Evolutionary conservation across 2,888 invertebrate species (phyloP).

Genomic region (Standfussiana lucernea): DNA sequence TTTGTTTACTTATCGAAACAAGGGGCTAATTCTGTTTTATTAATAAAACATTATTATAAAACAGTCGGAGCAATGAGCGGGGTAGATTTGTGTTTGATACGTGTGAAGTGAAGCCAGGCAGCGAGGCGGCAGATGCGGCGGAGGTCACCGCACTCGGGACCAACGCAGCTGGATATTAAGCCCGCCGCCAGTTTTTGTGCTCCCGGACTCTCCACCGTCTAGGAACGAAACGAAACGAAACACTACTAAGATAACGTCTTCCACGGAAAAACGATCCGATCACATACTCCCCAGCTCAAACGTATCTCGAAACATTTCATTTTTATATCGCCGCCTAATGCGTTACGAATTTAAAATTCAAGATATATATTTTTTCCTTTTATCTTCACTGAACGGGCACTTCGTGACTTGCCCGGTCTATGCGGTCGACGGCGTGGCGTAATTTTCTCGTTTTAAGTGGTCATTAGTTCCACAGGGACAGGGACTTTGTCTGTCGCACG

Average conservation of each 20-base stretch:
- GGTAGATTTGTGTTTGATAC: conserved; percentile 78
- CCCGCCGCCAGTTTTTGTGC: conserved; percentile 81
- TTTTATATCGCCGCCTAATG: conserved; percentile 65
- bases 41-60: conserved; percentile 38
- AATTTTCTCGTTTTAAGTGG: conserved; percentile 88
- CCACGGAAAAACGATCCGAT: conserved; percentile 58
- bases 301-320: conserved; percentile 48
- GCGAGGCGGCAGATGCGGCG: conserved; percentile 82
- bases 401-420: conserved; percentile 86
- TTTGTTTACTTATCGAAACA: conserved; percentile 54
- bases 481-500: conserved; percentile 83
- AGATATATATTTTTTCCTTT: conserved; percentile 67
- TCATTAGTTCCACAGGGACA: conserved; percentile 88
- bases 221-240: conserved; percentile 71
- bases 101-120: conserved; percentile 79
- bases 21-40: conserved; percentile 33
- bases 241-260: conserved; percentile 69
- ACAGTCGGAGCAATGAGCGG: conserved; percentile 63
- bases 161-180: conserved; percentile 83
- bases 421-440: conserved; percentile 78
- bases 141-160: conserved; percentile 85
- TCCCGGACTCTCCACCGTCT: conserved; percentile 67
- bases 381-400: conserved; percentile 73
- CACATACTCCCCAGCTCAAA: conserved; percentile 38
- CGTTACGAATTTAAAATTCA: conserved; percentile 73